These are phyloP conservation scores for Sceloporus undulatus DNA, from an alignment of 2,113 vertebrate genomes.

Conservation along the genomic window DNA sequence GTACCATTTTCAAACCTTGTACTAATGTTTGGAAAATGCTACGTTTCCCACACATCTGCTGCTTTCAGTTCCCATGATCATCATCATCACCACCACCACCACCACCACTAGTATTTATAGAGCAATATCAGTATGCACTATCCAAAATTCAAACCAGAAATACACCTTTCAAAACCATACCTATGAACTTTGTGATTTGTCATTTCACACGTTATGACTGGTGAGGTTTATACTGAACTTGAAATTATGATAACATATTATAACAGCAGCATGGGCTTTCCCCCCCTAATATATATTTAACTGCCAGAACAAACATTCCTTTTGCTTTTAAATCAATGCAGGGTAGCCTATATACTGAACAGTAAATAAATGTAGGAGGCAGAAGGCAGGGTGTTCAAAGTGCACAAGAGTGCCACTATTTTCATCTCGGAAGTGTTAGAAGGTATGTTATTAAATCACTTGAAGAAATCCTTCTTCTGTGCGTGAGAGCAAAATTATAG, in stretches of 20 bases:
- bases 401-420: not conserved
- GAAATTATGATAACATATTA: not conserved
- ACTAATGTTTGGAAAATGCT: too few relatives aligned
- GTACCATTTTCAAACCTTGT: too few relatives aligned
- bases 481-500: not conserved
- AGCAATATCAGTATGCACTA: not conserved
- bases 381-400: not conserved
- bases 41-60: too few relatives aligned
- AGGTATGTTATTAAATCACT: not conserved
- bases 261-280: not conserved
- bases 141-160: not conserved
- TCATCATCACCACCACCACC: too few relatives aligned
- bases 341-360: not conserved
- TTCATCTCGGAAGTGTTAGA: not conserved
- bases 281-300: not conserved
- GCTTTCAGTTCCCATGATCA: too few relatives aligned
- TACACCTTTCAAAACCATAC: not conserved
- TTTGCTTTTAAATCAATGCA: not conserved
- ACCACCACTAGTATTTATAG: not conserved
- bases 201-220: not conserved
- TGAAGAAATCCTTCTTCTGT: not conserved
- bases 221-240: not conserved
- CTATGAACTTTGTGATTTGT: not conserved
- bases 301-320: not conserved
- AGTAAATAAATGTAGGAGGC: not conserved